Conservation (phyloP, 2,113 vertebrate genomes). For the Vimba vimba region DNA sequence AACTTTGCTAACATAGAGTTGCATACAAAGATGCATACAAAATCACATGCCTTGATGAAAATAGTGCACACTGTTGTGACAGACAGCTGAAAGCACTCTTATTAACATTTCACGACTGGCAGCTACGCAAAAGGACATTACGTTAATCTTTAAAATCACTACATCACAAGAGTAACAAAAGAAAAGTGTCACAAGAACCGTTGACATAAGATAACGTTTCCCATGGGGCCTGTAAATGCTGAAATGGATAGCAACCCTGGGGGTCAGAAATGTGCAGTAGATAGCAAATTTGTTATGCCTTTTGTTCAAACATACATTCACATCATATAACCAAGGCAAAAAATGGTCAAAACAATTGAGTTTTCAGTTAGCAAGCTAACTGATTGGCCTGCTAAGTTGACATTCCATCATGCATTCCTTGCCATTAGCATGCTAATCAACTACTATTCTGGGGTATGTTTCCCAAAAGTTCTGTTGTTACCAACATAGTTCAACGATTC, state of each 20-base stretch:
- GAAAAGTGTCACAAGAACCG: neutral
- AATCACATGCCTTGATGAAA: slow-evolving; percentile 27
- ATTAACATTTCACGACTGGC: slow-evolving; percentile 49
- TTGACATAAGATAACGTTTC: neutral
- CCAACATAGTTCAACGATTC: neutral
- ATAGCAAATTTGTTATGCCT: neutral
- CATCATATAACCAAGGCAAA: neutral
- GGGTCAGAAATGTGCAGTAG: neutral
- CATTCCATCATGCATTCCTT: neutral
- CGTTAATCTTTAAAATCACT: slow-evolving; percentile 13
- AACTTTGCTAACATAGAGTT: slow-evolving; percentile 7
- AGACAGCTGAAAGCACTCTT: slow-evolving; percentile 25
- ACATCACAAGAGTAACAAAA: slow-evolving; percentile 11
- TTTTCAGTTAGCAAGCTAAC: neutral
- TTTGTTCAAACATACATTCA: neutral
- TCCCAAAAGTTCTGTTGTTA: neutral
- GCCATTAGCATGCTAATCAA: neutral
- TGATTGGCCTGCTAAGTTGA: neutral
- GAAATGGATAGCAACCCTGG: neutral
- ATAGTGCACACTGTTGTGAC: slow-evolving; percentile 22
- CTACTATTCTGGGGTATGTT: neutral
- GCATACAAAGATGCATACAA: slow-evolving; percentile 1
- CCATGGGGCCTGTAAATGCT: neutral
- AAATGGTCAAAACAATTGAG: neutral
- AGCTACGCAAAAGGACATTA: slow-evolving; percentile 2